Percentiles rank a stretch among this genome's conserved stretches.
phyloP scores from a whole-genome alignment of 64 coral and sea anemone species.

The Anthopleura sola region DNA sequence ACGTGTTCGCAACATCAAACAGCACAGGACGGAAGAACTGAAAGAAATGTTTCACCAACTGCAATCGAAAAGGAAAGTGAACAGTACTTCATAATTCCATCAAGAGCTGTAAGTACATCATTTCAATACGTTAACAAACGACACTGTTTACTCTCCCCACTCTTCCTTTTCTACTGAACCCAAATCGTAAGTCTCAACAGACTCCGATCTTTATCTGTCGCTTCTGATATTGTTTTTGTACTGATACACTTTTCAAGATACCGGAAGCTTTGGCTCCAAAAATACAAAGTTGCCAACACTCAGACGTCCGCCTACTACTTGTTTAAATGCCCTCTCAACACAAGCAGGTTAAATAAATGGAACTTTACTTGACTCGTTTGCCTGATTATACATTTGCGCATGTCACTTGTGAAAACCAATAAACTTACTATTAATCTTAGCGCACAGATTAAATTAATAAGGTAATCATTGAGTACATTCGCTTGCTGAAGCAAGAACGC shows the following conservation, averaged over 20 bases:
- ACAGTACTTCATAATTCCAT: no score
- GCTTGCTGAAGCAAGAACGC: neutral
- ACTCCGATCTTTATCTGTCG: neutral
- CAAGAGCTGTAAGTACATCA: no score
- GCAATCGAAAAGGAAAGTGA: no score
- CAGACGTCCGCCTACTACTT: conserved; percentile 3
- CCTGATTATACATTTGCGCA: neutral
- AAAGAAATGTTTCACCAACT: no score
- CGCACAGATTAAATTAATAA: neutral
- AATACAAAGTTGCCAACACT: conserved; percentile 15
- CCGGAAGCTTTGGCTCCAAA: conserved; percentile 4
- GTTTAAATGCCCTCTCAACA: conserved; percentile 15
- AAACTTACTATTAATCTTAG: neutral
- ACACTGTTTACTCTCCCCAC: neutral
- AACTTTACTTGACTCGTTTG: conserved; percentile 1
- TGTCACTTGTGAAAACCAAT: neutral
- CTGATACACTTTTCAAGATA: neutral
- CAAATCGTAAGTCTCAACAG: neutral
- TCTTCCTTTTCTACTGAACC: neutral
- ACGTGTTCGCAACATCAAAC: no score
- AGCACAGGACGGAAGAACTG: no score
- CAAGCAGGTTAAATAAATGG: neutral
- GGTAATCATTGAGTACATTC: neutral
- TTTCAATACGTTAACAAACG: neutral
- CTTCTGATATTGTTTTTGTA: neutral